A percentile compares a stretch with the other conserved stretches of the same genome.
These are phyloP conservation scores for Aromia moschata DNA, from an alignment of 2,888 invertebrate genomes.

Conservation along the genomic window DNA sequence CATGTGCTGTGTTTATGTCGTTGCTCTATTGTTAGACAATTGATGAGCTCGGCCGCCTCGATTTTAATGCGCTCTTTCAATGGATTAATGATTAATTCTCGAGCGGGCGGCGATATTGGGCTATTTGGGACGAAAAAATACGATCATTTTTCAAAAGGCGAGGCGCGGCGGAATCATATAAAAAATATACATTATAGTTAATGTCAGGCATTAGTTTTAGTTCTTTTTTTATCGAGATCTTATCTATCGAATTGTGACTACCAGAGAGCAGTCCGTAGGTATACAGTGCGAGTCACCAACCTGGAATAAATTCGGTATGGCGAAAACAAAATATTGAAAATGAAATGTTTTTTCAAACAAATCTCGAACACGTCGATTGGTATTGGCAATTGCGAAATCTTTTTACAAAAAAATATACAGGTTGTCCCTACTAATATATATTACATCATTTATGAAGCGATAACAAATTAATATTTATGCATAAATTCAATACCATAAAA, in stretches of 20 bases:
- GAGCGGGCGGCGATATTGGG: slow-evolving; percentile 20
- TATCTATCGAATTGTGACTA: slow-evolving; percentile 40
- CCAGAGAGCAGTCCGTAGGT: no score
- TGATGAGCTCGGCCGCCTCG: slow-evolving; percentile 55
- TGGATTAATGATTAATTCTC: slow-evolving; percentile 53
- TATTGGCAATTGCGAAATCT: no score
- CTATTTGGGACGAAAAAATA: slow-evolving; percentile 28
- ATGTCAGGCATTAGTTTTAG: slow-evolving; percentile 37
- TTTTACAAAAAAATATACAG: no score
- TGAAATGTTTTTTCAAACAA: no score
- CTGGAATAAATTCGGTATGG: no score
- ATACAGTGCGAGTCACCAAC: no score
- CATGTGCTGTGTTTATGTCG: slow-evolving; percentile 52
- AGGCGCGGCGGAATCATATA: slow-evolving; percentile 35
- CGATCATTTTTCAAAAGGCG: slow-evolving; percentile 41
- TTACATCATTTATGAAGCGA: no score
- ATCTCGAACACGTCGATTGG: no score
- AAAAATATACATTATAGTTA: slow-evolving; percentile 39
- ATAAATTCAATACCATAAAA: no score
- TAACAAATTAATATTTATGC: no score
- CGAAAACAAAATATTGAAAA: no score
- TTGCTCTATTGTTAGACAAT: slow-evolving; percentile 55
- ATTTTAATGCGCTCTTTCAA: slow-evolving; percentile 55
- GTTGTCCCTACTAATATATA: no score
- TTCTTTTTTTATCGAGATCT: slow-evolving; percentile 41